Base-by-base conservation (phyloP, 2,888 invertebrate genomes). In the Ganaspis brasiliensis region DNA sequence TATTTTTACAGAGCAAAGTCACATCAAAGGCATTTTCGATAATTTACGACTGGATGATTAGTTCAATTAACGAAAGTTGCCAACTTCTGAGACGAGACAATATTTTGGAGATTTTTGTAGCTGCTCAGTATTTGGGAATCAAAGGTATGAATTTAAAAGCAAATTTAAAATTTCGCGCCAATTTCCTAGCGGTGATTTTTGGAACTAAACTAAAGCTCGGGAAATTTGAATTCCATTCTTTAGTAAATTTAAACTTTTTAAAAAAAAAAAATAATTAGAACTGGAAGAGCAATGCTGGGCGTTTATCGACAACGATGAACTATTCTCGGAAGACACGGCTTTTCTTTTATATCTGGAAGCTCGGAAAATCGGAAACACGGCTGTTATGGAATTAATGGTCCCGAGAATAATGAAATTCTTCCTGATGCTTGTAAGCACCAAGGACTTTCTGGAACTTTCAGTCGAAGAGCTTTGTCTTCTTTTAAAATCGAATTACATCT, bases 31-130 rank as follows among this genome's bases (percentile, higher is more conserved):
- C 96, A 0, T 96, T 96, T 87, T 93, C 94, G 70, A 94, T 94
- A 79, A 94, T 96, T 73, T 97, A 96, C 90, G 95, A 96, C 83
- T 97, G 96, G 96, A 96, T 96, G 96, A 94, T 96, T 83, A 93
- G 93, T 77, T 91, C 92, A 26, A 94, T 93, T 8, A 92, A 92
- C 74, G 95, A 95, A 4, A 94, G 95, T 81, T 94, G 93, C 81
- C 94, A 94, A 73, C 91, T 94, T 2, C 90, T 96, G 0, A 94
- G 93, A 75, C 93, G 95, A 67, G 94, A 95, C 74, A 96, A 96
- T 79, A 94, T 96, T 59, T 90, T 96, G 71, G 95, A 96, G 85
- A 92, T 96, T 31, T 95, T 96, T 85, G 94, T 93, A 84, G 95
- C 96, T 0, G 94, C 96, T 0, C 95, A 95, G 81, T 95, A 94